Evolutionary conservation across 1,140 invertebrate genomes (phyloP).

Genomic region (Leptonema lineaticorne): DNA sequence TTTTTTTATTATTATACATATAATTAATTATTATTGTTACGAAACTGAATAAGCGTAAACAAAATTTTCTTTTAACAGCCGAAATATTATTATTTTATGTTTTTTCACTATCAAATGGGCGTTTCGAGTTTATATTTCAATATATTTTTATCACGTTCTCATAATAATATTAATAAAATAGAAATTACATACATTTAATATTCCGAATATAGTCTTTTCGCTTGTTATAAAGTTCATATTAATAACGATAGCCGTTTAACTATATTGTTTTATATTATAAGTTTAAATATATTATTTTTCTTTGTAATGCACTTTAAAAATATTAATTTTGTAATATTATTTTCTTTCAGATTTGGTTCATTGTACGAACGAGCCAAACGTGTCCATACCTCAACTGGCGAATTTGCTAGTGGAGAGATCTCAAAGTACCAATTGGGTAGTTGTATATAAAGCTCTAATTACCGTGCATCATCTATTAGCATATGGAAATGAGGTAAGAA

Average conservation of each 20-base stretch:
- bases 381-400: slow-evolving; percentile 97
- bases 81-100: too few relatives aligned
- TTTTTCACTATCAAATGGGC: neutral
- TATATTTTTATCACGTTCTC: neutral
- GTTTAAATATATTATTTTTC: slow-evolving; percentile 21
- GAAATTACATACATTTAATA: neutral
- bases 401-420: slow-evolving; percentile 97
- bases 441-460: slow-evolving; percentile 97
- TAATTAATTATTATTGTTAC: too few relatives aligned
- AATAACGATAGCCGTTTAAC: neutral
- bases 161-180: neutral
- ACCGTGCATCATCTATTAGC: slow-evolving; percentile 99
- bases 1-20: too few relatives aligned
- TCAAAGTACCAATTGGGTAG: slow-evolving; percentile 97
- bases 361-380: slow-evolving; percentile 99
- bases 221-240: too few relatives aligned
- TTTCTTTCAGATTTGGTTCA: slow-evolving; percentile 91
- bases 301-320: too few relatives aligned
- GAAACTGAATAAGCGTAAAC: too few relatives aligned
- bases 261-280: neutral
- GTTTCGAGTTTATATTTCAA: neutral
- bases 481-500: slow-evolving; percentile 96
- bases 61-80: too few relatives aligned
- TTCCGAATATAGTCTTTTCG: neutral
- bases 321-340: too few relatives aligned